Evolutionary conservation across 2,888 invertebrate species (phyloP).

Genomic region (Sturmia bella): DNA sequence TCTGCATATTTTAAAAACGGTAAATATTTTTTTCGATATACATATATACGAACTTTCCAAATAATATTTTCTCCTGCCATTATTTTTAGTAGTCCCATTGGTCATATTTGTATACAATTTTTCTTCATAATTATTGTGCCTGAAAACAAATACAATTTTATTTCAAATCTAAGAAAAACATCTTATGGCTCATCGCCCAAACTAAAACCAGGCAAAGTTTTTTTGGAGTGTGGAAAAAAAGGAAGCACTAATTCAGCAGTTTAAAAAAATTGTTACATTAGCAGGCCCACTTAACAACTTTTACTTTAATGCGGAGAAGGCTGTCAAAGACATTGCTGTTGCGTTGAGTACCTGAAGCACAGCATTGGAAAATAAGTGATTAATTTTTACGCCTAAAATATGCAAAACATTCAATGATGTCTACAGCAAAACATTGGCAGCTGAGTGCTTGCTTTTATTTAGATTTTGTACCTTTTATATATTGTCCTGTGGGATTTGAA

Average conservation of each 20-base stretch:
- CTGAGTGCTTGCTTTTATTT: slow-evolving; percentile 70
- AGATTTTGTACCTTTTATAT: slow-evolving; percentile 71
- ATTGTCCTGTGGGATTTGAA: slow-evolving; percentile 55
- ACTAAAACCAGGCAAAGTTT: slow-evolving; percentile 77
- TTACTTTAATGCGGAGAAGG: slow-evolving; percentile 37
- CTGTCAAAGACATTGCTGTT: background rate
- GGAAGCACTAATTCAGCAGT: slow-evolving; percentile 74
- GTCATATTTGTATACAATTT: slow-evolving; percentile 71
- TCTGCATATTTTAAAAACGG: too few relatives aligned
- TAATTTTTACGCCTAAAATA: slow-evolving; percentile 81
- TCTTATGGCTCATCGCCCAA: slow-evolving; percentile 79
- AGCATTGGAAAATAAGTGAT: slow-evolving; percentile 80
- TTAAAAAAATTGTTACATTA: slow-evolving; percentile 80
- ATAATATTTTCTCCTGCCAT: slow-evolving; percentile 67
- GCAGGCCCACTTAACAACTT: slow-evolving; percentile 80
- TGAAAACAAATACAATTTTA: slow-evolving; percentile 15
- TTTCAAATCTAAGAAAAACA: slow-evolving; percentile 51
- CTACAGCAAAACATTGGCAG: slow-evolving; percentile 62
- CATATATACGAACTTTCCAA: background rate
- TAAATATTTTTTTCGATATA: too few relatives aligned
- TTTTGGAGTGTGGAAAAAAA: slow-evolving; percentile 14
- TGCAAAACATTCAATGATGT: slow-evolving; percentile 80
- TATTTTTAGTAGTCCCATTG: slow-evolving; percentile 75
- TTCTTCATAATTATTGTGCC: slow-evolving; percentile 49
- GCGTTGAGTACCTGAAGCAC: slow-evolving; percentile 39